phyloP scores from a whole-genome alignment of 2,888 invertebrate species.

The Plutella xylostella region DNA sequence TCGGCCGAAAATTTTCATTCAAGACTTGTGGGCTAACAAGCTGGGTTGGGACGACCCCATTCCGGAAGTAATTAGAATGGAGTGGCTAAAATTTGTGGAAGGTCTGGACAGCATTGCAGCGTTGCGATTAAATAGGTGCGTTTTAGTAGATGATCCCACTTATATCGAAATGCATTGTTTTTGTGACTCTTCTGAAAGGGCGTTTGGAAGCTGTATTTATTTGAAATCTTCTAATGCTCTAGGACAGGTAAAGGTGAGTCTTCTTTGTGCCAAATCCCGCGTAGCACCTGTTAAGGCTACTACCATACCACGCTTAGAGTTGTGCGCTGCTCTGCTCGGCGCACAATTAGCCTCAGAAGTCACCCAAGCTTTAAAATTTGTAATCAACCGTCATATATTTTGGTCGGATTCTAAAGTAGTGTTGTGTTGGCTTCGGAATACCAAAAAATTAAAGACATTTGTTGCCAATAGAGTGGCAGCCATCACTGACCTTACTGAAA shows the following conservation, averaged over 20 bases:
- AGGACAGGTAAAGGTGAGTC: neutral
- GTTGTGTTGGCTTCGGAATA: conserved; percentile 1
- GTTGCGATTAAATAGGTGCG: too few relatives aligned
- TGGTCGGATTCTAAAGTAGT: conserved; percentile 7
- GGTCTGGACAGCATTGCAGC: too few relatives aligned
- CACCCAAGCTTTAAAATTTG: neutral
- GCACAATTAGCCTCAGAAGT: neutral
- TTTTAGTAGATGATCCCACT: too few relatives aligned
- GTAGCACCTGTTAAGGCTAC: neutral
- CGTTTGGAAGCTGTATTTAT: neutral
- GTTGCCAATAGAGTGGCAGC: neutral
- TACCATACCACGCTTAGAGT: conserved; percentile 4
- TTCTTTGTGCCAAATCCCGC: neutral
- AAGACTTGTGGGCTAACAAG: too few relatives aligned
- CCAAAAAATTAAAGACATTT: neutral
- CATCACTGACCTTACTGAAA: neutral
- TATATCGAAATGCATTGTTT: too few relatives aligned
- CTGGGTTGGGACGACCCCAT: too few relatives aligned
- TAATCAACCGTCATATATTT: neutral
- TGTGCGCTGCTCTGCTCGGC: conserved; percentile 3
- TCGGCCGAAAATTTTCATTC: too few relatives aligned
- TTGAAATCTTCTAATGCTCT: neutral
- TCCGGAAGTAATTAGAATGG: too few relatives aligned
- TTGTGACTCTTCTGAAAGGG: too few relatives aligned
- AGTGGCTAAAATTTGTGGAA: too few relatives aligned